These are phyloP conservation scores for Drosophila hamatofila DNA, from an alignment of 2,888 invertebrate species.

Conservation along the genomic window DNA sequence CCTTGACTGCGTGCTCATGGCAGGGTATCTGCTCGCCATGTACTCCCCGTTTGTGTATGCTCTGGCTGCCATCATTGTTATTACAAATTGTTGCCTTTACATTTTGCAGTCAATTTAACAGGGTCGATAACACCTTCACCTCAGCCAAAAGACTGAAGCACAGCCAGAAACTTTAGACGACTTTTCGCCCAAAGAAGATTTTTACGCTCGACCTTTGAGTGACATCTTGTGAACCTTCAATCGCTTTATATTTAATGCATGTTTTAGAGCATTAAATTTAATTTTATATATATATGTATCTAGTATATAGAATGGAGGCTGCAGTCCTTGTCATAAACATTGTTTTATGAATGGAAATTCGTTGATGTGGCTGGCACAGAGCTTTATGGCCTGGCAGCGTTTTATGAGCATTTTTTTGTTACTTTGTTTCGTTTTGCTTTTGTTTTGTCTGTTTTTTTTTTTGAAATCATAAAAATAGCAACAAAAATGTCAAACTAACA, in stretches of 20 bases:
- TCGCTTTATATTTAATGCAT: constrained; percentile 32
- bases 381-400: constrained; percentile 44
- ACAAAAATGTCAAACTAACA: not conserved
- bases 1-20: not conserved
- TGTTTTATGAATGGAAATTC: constrained; percentile 34
- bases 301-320: constrained; percentile 24
- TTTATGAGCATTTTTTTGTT: constrained; percentile 28
- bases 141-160: not conserved
- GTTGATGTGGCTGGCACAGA: constrained; percentile 17
- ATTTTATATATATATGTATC: constrained; percentile 31
- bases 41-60: not conserved
- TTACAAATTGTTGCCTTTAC: constrained; percentile 45
- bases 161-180: constrained; percentile 27
- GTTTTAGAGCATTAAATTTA: constrained; percentile 44
- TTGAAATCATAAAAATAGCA: constrained; percentile 27
- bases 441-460: not conserved
- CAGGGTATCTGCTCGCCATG: not conserved
- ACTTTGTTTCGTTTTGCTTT: not conserved
- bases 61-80: constrained; percentile 28
- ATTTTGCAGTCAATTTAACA: constrained; percentile 67
- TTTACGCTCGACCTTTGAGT: constrained; percentile 14
- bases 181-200: constrained; percentile 2
- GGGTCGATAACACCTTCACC: constrained; percentile 47
- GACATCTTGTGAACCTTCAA: constrained; percentile 17
- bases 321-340: constrained; percentile 29